These are phyloP conservation scores for Timema podura DNA, from an alignment of 2,888 invertebrate genomes.

Conservation along the genomic window DNA sequence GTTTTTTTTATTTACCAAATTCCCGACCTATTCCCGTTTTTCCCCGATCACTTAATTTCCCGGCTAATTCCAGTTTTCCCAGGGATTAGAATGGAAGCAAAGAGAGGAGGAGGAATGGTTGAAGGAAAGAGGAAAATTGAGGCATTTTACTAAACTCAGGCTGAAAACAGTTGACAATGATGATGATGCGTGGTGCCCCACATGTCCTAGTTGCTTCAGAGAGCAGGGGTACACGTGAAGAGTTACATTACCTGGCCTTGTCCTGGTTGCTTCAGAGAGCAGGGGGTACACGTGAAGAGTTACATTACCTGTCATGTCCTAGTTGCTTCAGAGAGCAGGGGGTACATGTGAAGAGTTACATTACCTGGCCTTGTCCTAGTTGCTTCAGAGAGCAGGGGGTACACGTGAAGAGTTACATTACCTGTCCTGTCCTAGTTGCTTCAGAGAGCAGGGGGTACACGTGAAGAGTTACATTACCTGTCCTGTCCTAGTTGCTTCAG, in stretches of 20 bases:
- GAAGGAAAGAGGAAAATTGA: too few species aligned
- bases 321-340: constrained; percentile 68
- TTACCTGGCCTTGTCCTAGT: constrained; percentile 89
- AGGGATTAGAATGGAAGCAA: too few species aligned
- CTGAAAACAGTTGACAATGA: too few species aligned
- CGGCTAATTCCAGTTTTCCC: too few species aligned
- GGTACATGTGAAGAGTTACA: constrained; percentile 8
- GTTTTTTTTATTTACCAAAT: too few species aligned
- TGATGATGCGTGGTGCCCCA: too few species aligned
- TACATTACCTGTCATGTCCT: constrained; percentile 82
- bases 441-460: constrained; percentile 49
- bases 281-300: background rate
- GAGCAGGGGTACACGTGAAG: background rate
- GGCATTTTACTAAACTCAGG: too few species aligned
- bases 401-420: constrained; percentile 38
- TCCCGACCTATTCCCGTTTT: too few species aligned
- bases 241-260: constrained; percentile 71
- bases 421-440: constrained; percentile 91
- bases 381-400: constrained; percentile 60
- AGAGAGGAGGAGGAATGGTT: too few species aligned
- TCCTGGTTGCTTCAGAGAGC: constrained; percentile 80
- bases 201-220: too few species aligned
- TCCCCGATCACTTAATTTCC: too few species aligned
- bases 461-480: constrained; percentile 49
- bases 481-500: constrained; percentile 94